Evolutionary conservation across 2,888 invertebrate species (phyloP), one percentile per base, ranked within the genome.

Genomic region (Lordiphosa fenestrarum): DNA sequence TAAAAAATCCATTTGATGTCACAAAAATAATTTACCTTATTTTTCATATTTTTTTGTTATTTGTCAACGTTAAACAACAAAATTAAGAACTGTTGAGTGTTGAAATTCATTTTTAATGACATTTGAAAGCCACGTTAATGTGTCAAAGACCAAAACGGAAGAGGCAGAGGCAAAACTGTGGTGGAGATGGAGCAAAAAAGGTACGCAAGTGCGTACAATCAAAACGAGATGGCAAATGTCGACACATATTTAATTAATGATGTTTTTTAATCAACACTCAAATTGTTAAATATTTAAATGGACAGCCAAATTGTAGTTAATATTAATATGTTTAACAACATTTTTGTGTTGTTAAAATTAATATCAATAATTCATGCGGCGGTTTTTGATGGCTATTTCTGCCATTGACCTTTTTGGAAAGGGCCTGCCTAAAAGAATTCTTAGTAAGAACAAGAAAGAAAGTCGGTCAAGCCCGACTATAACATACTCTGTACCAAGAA

Each of bases 191-290:
- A 15, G 35, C 33, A n/a, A 51, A 30, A 30, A 30, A 6, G 3
- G 30, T 30, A 9, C 10, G 30, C 10, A 9, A 6, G 30, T 30
- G 3, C 1, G 30, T 30, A 30, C 30, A 30, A 30, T 30, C 30
- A 30, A 30, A 30, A 30, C 30, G 35, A 44, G n/a, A 41, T 36
- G 63, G 42, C 66, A 65, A 50, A 56, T 66, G 62, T 30, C 49
- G 57, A 41, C 66, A 46, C 52, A 58, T 51, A 46, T 60, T 60
- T 66, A 67, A 69, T 68, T 69, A 69, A 68, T 69, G 64, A 68
- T 56, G 65, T 59, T 62, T 64, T 66, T 69, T 58, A 69, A 69
- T 68, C 59, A 64, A 49, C 59, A 39, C 49, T 42, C 59, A 69
- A 64, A 64, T 68, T 68, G 58, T 69, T 59, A 63, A 55, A 64